These are phyloP conservation scores for Tyria jacobaeae DNA, from an alignment of 2,888 invertebrate genomes.

Conservation along the genomic window DNA sequence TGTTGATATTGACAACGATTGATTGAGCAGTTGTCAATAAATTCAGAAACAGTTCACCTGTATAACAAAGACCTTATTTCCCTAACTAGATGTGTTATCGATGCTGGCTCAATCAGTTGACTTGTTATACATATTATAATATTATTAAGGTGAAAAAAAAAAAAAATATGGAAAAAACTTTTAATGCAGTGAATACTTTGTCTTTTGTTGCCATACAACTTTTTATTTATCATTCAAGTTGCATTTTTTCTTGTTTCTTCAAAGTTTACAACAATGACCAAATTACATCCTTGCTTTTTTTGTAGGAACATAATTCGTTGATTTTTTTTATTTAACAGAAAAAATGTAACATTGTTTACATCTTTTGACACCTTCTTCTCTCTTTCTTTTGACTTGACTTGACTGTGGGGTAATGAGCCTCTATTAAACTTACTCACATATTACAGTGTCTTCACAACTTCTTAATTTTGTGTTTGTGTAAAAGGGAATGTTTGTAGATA, in stretches of 20 bases:
- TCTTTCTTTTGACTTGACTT: too few species aligned
- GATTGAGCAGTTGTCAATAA: constrained; percentile 10
- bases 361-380: too few species aligned
- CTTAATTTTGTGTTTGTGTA: too few species aligned
- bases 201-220: neutral
- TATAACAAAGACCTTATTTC: neutral
- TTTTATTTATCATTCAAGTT: neutral
- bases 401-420: too few species aligned
- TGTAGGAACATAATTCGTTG: neutral
- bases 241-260: neutral
- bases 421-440: too few species aligned
- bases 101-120: neutral
- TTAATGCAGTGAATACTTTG: neutral
- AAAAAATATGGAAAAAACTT: neutral
- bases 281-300: neutral
- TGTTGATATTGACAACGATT: constrained; percentile 3
- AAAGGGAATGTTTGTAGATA: too few species aligned
- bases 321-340: too few species aligned
- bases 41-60: neutral
- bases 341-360: too few species aligned
- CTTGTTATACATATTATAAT: too few species aligned
- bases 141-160: neutral
- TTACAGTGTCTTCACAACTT: too few species aligned
- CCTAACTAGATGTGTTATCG: neutral
- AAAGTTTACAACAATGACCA: neutral